Conservation (phyloP, 2,888 invertebrate species). For the Tipula confusa region DNA sequence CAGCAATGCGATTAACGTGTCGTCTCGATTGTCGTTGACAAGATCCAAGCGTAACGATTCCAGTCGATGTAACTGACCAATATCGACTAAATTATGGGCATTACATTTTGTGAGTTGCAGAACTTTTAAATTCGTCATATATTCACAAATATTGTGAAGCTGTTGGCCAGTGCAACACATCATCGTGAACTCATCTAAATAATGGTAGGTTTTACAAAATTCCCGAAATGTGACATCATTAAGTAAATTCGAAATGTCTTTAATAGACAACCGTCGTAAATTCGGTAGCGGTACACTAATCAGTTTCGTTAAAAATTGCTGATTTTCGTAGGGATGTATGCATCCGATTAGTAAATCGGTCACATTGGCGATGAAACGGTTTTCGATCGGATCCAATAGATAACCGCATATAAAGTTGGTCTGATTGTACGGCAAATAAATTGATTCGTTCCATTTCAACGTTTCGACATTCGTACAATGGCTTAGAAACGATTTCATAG, state of each 20-base stretch:
- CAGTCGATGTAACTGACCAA: background rate
- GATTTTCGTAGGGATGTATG: background rate
- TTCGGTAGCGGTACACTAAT: background rate
- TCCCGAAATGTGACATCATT: background rate
- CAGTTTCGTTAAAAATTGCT: background rate
- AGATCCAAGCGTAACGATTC: background rate
- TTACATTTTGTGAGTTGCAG: background rate
- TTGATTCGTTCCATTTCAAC: background rate
- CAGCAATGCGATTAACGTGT: background rate
- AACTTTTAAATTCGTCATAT: background rate
- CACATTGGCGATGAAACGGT: background rate
- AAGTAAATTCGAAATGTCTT: background rate
- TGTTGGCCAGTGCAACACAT: background rate
- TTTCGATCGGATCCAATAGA: background rate
- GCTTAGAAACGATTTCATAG: background rate
- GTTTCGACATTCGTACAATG: background rate
- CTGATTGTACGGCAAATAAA: background rate
- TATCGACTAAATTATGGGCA: background rate
- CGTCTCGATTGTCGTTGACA: background rate
- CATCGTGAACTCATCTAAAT: background rate
- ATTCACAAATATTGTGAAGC: background rate
- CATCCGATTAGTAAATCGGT: background rate
- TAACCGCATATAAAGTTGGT: background rate
- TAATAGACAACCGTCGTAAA: background rate
- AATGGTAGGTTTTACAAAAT: background rate